Base-by-base conservation (phyloP, 30 jellyfish, hydroid and myxozoan genomes). In the Cassiopea xamachana region DNA sequence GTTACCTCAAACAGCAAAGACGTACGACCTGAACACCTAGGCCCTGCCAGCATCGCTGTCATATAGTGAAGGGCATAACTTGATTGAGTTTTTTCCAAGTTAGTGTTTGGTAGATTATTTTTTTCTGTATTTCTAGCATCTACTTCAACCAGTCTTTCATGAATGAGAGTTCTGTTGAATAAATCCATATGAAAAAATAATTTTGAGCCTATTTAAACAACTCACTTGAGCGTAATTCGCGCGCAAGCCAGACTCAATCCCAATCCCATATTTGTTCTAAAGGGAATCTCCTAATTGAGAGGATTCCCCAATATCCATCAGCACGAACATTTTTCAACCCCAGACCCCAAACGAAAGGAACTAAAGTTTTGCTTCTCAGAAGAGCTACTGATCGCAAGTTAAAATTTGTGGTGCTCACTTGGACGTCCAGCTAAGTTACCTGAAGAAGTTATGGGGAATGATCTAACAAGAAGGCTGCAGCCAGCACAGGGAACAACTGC, bases 401-500 rank as follows among this genome's bases (percentile, higher is more conserved):
- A 59, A 6, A 59, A 0, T 59, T 14, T 59, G 69, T 59, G 27
- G 27, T 27, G 2, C 74, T 9, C 2, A 27, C 39, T 17, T 64
- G 43, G 27, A 17, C 15, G 79, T 50, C 19, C 58, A 73, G 81
- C 19, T 14, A 5, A 47, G 7, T 50, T 39, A 18, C 73, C 46
- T 48, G 44, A 10, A 47, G 44, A 77, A 12, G 61, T 1, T 43
- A 90, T 90, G 97, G 97, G 89, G 67, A 83, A 61, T 67, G 86
- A 68, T n/a, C 69, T 82, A 48, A 80, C 92, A 0, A 64, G 92
- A 67, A 81, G 46, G 45, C 84, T 90, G 6, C 92, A 90, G 92
- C 92, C 97, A 61, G 97, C 97, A 6, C 97, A 90, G 68, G 92
- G 92, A 59, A 17, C 92, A 0, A 90, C 97, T 0, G 97, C 97